Evolutionary conservation across 2,888 invertebrate species (phyloP).

Genomic region (Bombylius major): DNA sequence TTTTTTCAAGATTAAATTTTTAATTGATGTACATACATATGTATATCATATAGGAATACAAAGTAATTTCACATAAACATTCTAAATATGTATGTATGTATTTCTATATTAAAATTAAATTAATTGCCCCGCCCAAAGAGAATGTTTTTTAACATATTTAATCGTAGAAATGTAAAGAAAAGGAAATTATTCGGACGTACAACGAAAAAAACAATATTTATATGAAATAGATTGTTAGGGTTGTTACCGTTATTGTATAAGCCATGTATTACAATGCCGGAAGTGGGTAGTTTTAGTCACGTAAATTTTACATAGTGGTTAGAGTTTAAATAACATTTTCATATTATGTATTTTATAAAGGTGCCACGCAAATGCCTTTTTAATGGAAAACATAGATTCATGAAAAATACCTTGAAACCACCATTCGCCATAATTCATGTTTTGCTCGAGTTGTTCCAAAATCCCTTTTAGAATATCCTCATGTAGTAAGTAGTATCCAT

Average conservation of each 20-base stretch:
- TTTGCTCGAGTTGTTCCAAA: background rate
- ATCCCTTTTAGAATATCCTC: background rate
- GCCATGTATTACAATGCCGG: constrained; percentile 2
- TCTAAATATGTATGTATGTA: too few relatives aligned
- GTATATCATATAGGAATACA: too few relatives aligned
- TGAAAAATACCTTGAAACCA: background rate
- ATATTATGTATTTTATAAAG: background rate
- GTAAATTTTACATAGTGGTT: background rate
- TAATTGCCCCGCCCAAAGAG: background rate
- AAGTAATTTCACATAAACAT: too few relatives aligned
- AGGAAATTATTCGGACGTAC: background rate
- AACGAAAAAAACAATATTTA: background rate
- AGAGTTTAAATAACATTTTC: background rate
- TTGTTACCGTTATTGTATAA: too few relatives aligned
- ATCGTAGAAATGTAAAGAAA: background rate
- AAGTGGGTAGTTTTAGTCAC: constrained; percentile 11
- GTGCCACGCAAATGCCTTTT: too few relatives aligned
- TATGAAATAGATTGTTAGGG: too few relatives aligned
- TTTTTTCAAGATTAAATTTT: too few relatives aligned
- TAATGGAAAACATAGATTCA: background rate
- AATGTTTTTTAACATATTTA: background rate
- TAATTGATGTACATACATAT: too few relatives aligned
- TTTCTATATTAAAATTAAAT: background rate
- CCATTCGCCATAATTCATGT: background rate
- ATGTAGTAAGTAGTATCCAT: too few relatives aligned